Evolutionary conservation across 2,113 vertebrate species (phyloP).

Genomic region (Indicator maculatus): DNA sequence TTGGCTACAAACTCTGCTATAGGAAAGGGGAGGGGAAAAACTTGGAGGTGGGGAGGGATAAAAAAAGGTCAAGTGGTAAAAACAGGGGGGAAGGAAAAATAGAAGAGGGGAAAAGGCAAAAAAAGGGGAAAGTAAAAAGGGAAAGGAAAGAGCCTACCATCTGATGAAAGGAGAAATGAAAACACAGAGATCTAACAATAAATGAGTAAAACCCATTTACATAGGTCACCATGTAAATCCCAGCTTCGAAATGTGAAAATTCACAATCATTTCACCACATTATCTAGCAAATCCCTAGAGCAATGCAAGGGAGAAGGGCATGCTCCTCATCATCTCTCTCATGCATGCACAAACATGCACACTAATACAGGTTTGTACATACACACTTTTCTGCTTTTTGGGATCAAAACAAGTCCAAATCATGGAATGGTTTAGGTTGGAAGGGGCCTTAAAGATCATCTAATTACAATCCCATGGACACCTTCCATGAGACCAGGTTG

Average conservation of each 20-base stretch:
- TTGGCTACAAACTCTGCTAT: background rate
- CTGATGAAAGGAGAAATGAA: background rate
- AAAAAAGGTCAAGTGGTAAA: too few relatives aligned
- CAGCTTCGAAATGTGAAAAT: background rate
- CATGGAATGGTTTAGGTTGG: background rate
- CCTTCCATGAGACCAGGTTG: too few relatives aligned
- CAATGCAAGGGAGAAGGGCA: background rate
- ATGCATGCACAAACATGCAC: rapidly evolving
- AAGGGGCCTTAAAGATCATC: too few relatives aligned
- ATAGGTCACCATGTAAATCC: background rate
- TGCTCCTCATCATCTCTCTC: background rate
- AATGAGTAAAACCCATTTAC: background rate
- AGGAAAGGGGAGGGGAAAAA: background rate
- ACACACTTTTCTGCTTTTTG: background rate
- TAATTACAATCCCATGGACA: too few relatives aligned
- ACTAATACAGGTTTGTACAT: background rate
- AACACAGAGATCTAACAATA: background rate
- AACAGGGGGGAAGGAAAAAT: too few relatives aligned
- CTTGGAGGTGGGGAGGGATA: too few relatives aligned
- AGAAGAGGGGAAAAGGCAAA: too few relatives aligned
- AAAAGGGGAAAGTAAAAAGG: too few relatives aligned
- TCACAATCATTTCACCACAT: background rate
- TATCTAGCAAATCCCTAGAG: background rate
- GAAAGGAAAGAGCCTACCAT: background rate
- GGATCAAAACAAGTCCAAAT: background rate